Evolutionary conservation across 2,888 invertebrate species (phyloP), one percentile per base, ranked within the genome.

Genomic region (Polymixis lichenea): DNA sequence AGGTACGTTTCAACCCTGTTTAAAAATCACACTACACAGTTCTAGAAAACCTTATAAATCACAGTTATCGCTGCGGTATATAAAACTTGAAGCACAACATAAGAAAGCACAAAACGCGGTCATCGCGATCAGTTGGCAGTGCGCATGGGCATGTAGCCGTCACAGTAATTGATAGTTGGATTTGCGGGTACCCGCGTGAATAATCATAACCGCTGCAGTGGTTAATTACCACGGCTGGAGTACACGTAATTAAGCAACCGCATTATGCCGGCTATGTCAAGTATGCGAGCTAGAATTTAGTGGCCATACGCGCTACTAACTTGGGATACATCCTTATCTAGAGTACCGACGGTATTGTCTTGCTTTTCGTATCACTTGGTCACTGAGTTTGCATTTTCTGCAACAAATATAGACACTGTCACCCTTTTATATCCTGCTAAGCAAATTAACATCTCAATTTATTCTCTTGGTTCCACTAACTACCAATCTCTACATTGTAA

Each of bases 141-240:
- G 74, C 83, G 82, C 79, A 76, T 71, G 76, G 75, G 82, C 79
- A 76, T 96, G 95, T 95, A 92, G 78, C 92, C 91, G 94, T 94
- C 95, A 90, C 85, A 85, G 87, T 93, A 93, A 96, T 92, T 93
- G 91, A 96, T 96, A 91, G 92, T 91, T 82, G 86, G 90, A 92
- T 94, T 93, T 91, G 92, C 93, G 88, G 87, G 90, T 91, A 95
- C 92, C 89, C 88, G 90, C 90, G 89, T 95, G 95, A 96, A 92
- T 95, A 91, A 96, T 95, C 92, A 94, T 93, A 93, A 92, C 92
- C 90, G 83, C 91, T 89, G 85, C 87, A 83, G 87, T 95, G 89
- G 92, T 95, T 95, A 95, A 96, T 96, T 95, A 93, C 90, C 87
- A 81, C 78, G 84, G 84, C 84, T 82, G 84, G 86, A 81, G 81